Conservation (phyloP, 2,888 invertebrate species). For the Neocrepidodera transversa region DNA sequence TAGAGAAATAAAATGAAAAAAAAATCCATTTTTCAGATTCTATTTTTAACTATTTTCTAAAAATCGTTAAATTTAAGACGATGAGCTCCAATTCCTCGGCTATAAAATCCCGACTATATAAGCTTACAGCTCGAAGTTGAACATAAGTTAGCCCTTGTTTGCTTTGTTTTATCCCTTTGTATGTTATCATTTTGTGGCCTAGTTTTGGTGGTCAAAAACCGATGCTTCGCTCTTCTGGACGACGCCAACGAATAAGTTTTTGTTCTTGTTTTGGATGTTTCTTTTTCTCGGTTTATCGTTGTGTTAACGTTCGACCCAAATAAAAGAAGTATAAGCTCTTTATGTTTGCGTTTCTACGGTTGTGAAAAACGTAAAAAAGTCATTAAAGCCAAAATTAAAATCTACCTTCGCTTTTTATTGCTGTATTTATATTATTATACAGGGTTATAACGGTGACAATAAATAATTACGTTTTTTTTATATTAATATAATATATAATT, state of each 20-base stretch:
- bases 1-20: too few species aligned
- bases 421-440: too few species aligned
- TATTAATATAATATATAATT: not conserved
- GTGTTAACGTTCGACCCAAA: not conserved
- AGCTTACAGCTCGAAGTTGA: not conserved
- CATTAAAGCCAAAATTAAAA: slow-evolving; percentile 7
- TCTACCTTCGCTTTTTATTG: not conserved
- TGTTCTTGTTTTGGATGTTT: not conserved
- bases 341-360: not conserved
- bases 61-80: not conserved
- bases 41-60: too few species aligned
- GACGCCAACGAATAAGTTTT: not conserved
- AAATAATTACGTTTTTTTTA: too few species aligned
- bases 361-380: not conserved
- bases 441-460: too few species aligned
- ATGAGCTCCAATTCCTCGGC: not conserved
- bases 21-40: too few species aligned
- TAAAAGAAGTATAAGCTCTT: slow-evolving; percentile 3
- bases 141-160: not conserved
- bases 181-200: slow-evolving; percentile 6
- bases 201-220: not conserved
- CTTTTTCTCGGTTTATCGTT: slow-evolving; percentile 4
- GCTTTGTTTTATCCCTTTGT: slow-evolving; percentile 8
- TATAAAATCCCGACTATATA: not conserved
- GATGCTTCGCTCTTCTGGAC: slow-evolving; percentile 1